Evolutionary conservation across 2,888 invertebrate species (phyloP).

Genomic region (Clepsis dumicolana): DNA sequence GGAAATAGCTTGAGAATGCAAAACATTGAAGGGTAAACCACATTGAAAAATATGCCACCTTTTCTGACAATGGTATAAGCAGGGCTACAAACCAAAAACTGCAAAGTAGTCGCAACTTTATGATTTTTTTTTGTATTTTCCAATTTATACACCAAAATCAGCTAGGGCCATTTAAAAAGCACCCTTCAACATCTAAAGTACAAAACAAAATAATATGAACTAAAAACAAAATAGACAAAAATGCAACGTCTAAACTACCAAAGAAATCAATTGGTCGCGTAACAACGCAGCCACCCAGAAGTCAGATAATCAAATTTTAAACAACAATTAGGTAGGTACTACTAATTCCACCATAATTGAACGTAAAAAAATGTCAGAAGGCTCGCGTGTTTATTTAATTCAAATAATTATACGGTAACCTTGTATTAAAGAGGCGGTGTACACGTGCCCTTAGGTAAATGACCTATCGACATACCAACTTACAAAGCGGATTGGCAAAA

Average conservation of each 20-base stretch:
- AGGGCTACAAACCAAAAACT: too few relatives aligned
- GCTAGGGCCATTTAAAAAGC: too few relatives aligned
- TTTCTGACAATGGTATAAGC: too few relatives aligned
- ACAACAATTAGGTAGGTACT: constrained; percentile 50
- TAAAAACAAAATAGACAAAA: not conserved
- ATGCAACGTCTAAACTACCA: not conserved
- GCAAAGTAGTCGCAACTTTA: too few relatives aligned
- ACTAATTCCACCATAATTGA: constrained; percentile 18
- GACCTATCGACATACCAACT: constrained; percentile 50
- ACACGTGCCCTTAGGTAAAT: constrained; percentile 62
- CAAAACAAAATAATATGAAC: not conserved
- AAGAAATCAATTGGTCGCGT: constrained; percentile 23
- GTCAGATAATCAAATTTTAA: constrained; percentile 57
- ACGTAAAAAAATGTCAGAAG: constrained; percentile 20
- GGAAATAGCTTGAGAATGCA: not conserved
- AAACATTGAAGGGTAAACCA: too few relatives aligned
- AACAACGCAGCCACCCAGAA: constrained; percentile 46
- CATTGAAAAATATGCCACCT: too few relatives aligned
- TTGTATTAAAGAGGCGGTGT: constrained; percentile 43
- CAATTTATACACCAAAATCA: too few relatives aligned
- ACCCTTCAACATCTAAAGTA: not conserved
- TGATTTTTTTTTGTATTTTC: too few relatives aligned
- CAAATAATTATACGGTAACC: constrained; percentile 43
- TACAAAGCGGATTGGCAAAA: constrained; percentile 6
- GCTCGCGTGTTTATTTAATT: constrained; percentile 40